Evolutionary conservation across 2,797 vertebrate genomes (phyloP), one percentile per base, ranked within the genome.

Genomic region (Propithecus perrieri): DNA sequence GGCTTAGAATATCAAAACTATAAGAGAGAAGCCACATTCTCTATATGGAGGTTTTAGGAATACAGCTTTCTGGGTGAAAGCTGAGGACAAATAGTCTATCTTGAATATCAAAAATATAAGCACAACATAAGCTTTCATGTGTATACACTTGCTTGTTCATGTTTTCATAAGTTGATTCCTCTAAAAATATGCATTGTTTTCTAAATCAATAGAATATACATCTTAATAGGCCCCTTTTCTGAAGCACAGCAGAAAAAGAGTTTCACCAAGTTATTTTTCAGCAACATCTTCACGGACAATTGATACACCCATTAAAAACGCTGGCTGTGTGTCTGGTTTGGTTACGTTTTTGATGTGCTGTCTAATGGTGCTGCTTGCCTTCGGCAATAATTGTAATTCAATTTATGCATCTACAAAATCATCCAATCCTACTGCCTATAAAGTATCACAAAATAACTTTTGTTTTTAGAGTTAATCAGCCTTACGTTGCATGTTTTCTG

Each of bases 231-330:
- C 78, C 43, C 7, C 30, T 94, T 95, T 83, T 87, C 87, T 61
- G 12, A 93, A 95, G 67, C 88, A 91, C 74, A 94, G 48, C 87
- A 86, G 81, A 89, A 94, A 95, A 85, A 93, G 75, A 93, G 24
- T 83, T 87, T 94, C 74, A 38, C 69, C 38, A 46, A 61, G 75
- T 78, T 91, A 76, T 92, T 95, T 89, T 96, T 55, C 97, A 95
- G 96, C 95, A 93, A 97, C 97, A 84, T 98, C 98, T 97, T 92
- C 98, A 95, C 33, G 93, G 92, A 98, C 97, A 96, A 92, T 98
- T 96, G 98, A 98, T 95, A 78, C 76, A 85, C 71, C 98, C 97
- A 87, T 99, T 98, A 98, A 98, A 98, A 88, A 91, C 74, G 95
- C 95, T 63, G 92, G 69, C 84, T 97, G 98, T 98, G 97, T 0